Evolutionary conservation across 2,888 invertebrate species (phyloP), one percentile per base, ranked within the genome.

Genomic region (Caprella mutica): DNA sequence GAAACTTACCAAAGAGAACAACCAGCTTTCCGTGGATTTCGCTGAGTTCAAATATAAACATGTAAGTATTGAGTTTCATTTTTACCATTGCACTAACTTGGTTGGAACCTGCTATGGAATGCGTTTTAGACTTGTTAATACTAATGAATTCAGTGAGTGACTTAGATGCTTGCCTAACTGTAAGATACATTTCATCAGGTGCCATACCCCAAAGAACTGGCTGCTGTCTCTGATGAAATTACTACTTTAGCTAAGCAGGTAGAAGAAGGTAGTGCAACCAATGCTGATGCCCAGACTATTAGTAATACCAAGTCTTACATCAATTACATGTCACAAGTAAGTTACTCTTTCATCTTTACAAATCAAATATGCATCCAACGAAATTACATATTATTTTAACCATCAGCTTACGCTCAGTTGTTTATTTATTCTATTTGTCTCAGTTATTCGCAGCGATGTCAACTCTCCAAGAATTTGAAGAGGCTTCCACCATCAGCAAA

Each of bases 301-400:
- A 40, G 42, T 26, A 60, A 58, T 50, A 60, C 64, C 50, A 64
- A 52, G 38, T 27, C 43, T 29, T 64, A 64, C 21, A 27, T 58
- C 21, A 42, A 52, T 6, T 64, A 51, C 38, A 64, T 64, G 64
- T 52, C 55, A 24, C 60, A 64, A 50, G 63, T 59, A 48, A 17
- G 56, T 6, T 35, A 12, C 12, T 35, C 35, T 35, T 35, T 35
- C 12, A 12, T 35, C 12, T 14, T 35, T 35, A 12, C 12, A 35
- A 35, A 12, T 35, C 14, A 12, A 12, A 14, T 12, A 12, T 12
- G 12, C 12, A 35, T 12, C 35, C 14, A 14, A 35, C 12, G 14
- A 12, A 35, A 12, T 35, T 12, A 35, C 14, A 12, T 35, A 35
- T 35, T 35, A 14, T 35, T 35, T 12, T 12, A 12, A 35, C 35